These are phyloP conservation scores for Porites rus DNA, from an alignment of 92 coral and sea anemone genomes.

Conservation along the genomic window DNA sequence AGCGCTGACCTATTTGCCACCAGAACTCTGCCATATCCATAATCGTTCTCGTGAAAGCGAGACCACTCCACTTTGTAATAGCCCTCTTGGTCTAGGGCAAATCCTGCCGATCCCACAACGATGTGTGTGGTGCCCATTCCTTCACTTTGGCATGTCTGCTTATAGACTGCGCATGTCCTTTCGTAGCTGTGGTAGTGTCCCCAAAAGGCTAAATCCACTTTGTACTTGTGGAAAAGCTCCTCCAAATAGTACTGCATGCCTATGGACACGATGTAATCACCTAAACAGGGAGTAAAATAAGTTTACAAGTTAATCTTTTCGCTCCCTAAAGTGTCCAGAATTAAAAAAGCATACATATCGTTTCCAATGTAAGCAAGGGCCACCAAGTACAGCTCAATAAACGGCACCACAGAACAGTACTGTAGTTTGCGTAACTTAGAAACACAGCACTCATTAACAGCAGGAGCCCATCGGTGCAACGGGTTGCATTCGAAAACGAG, in stretches of 20 bases:
- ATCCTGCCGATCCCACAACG: conserved; percentile 65
- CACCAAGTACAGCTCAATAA: too few species aligned
- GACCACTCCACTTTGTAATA: conserved; percentile 44
- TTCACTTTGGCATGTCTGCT: conserved; percentile 40
- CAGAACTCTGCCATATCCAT: conserved; percentile 62
- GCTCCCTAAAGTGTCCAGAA: too few species aligned
- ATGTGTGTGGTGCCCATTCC: conserved; percentile 59
- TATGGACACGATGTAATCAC: conserved; percentile 66
- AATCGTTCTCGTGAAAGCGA: conserved; percentile 27
- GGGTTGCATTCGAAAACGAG: too few species aligned
- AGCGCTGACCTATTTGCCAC: conserved; percentile 52
- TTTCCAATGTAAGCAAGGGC: too few species aligned
- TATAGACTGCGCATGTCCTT: conserved; percentile 71
- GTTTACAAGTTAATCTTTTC: too few species aligned
- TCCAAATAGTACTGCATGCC: conserved; percentile 67
- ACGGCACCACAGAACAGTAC: too few species aligned
- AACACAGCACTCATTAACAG: too few species aligned
- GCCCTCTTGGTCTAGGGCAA: conserved; percentile 18
- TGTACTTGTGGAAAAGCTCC: conserved; percentile 59
- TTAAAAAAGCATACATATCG: too few species aligned
- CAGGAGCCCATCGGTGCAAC: too few species aligned
- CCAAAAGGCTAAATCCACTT: conserved; percentile 71
- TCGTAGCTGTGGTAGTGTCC: conserved; percentile 73
- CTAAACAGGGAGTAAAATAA: conserved; percentile 19
- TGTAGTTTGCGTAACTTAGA: too few species aligned